Evolutionary conservation across 2,113 vertebrate genomes (phyloP).

Genomic region (Pelvicachromis taeniatus): DNA sequence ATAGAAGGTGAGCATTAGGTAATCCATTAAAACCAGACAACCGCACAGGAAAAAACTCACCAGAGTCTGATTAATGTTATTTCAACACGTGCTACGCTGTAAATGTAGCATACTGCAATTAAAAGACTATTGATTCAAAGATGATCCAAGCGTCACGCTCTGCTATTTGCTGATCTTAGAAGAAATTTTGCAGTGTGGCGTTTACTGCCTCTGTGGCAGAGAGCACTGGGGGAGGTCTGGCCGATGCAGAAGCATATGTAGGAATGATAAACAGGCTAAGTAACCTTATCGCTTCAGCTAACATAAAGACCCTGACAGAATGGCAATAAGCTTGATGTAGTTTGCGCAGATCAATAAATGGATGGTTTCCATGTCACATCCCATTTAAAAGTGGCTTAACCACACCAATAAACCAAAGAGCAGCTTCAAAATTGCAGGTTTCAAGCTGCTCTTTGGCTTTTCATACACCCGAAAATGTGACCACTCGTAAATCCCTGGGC

Average conservation of each 20-base stretch:
- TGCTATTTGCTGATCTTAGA: neutral
- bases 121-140: slow-evolving; percentile 19
- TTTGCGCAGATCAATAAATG: neutral
- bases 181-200: slow-evolving; percentile 12
- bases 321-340: slow-evolving; percentile 36
- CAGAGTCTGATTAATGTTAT: neutral
- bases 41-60: neutral
- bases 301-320: slow-evolving; percentile 37
- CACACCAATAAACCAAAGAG: neutral
- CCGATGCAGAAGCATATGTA: slow-evolving; percentile 26
- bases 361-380: neutral
- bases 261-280: slow-evolving; percentile 55
- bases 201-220: slow-evolving; percentile 17
- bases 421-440: neutral
- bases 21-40: slow-evolving; percentile 9
- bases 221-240: slow-evolving; percentile 31
- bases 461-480: neutral
- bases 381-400: neutral
- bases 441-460: neutral
- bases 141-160: neutral
- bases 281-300: slow-evolving; percentile 39
- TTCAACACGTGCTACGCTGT: neutral
- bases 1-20: neutral
- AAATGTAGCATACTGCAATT: neutral
- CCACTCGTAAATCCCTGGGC: neutral